phyloP scores from a whole-genome alignment of 2,113 vertebrate species.

The Taxidea taxus region DNA sequence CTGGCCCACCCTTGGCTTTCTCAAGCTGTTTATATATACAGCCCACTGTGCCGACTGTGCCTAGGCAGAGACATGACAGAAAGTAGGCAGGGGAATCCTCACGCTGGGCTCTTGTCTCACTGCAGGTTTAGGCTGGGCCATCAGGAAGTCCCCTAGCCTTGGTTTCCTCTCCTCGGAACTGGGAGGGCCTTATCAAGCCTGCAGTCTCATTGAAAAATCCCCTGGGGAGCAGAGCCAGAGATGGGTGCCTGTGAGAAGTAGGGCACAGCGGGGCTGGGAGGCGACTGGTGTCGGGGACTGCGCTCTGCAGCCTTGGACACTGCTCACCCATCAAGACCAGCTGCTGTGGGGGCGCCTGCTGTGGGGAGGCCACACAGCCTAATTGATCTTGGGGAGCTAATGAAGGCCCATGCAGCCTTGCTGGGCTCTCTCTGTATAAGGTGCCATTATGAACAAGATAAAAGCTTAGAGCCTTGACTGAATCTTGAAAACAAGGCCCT shows the following conservation, averaged over 20 bases:
- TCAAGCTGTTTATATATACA: background rate
- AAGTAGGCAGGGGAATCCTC: conserved; percentile 37
- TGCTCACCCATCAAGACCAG: background rate
- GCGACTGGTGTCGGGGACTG: background rate
- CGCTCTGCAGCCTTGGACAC: background rate
- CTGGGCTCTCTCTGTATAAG: background rate
- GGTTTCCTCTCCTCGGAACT: conserved; percentile 63
- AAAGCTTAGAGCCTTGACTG: conserved; percentile 18
- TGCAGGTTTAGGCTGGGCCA: background rate
- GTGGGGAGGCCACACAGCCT: background rate
- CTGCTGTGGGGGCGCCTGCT: background rate
- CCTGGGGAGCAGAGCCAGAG: conserved; percentile 29
- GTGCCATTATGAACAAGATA: conserved; percentile 31
- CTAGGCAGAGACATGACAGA: background rate
- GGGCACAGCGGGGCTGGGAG: background rate
- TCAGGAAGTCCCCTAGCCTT: conserved; percentile 63
- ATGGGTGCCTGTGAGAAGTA: conserved; percentile 5
- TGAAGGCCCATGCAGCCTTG: background rate
- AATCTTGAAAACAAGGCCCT: conserved; percentile 14
- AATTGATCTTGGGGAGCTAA: background rate
- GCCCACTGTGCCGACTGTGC: background rate
- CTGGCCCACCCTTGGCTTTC: background rate
- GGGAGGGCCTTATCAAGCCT: conserved; percentile 1
- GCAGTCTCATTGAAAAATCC: conserved; percentile 65
- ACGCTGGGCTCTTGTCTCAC: background rate